A percentile compares a stretch with the other conserved stretches of the same genome.
phyloP scores from a whole-genome alignment of 2,113 vertebrate species.

The Dryoscopus gambensis region DNA sequence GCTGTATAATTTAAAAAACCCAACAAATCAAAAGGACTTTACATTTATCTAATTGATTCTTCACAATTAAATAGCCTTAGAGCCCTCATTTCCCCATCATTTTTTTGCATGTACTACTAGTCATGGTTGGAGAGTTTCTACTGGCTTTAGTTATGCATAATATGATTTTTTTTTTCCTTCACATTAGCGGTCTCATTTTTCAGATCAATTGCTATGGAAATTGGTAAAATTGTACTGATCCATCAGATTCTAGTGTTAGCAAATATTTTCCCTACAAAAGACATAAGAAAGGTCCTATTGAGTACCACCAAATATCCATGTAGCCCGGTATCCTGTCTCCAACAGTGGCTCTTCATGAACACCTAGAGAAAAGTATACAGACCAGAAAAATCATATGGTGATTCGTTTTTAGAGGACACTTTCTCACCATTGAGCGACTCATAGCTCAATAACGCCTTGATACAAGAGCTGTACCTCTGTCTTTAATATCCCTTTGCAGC shows the following conservation, averaged over 20 bases:
- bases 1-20: conserved; percentile 55
- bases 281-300: background rate
- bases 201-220: background rate
- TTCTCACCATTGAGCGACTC: background rate
- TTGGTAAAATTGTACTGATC: background rate
- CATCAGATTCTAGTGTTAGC: background rate
- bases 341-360: background rate
- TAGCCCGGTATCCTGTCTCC: background rate
- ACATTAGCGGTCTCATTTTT: background rate
- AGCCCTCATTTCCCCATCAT: conserved; percentile 22
- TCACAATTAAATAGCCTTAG: conserved; percentile 42
- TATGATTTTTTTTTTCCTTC: background rate
- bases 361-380: background rate
- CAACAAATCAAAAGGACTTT: conserved; percentile 23
- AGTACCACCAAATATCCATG: background rate
- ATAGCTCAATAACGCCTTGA: background rate
- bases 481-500: background rate
- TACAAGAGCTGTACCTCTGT: background rate
- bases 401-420: background rate
- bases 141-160: background rate
- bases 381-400: background rate
- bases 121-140: conserved; percentile 3
- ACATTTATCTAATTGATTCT: conserved; percentile 46
- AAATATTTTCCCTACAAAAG: background rate
- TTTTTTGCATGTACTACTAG: background rate